Conservation (phyloP, 2,113 vertebrate genomes). For the Daboia siamensis region DNA sequence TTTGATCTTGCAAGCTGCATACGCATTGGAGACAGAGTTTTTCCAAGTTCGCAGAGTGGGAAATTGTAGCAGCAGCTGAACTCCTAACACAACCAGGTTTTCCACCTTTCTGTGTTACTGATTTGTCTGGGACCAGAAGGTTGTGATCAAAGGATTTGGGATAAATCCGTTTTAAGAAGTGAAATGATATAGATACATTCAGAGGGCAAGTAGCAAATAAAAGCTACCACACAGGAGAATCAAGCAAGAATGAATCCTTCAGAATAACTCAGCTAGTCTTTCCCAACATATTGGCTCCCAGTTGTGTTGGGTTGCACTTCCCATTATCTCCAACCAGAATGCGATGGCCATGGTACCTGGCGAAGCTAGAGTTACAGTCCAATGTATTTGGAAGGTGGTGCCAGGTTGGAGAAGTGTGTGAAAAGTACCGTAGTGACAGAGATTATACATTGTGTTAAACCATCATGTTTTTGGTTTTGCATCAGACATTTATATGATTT, state of each 20-base stretch:
- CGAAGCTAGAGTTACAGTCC: neutral
- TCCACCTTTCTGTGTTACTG: neutral
- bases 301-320: neutral
- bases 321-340: neutral
- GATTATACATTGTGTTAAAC: neutral
- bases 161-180: neutral
- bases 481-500: neutral
- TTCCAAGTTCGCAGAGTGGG: slow-evolving; percentile 44
- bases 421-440: neutral
- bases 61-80: slow-evolving; percentile 34
- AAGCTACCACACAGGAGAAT: neutral
- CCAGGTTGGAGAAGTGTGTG: neutral
- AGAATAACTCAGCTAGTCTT: neutral
- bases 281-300: neutral
- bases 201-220: neutral
- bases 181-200: neutral
- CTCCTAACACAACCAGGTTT: slow-evolving; percentile 2
- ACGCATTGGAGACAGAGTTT: slow-evolving; percentile 17
- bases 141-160: neutral
- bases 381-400: neutral
- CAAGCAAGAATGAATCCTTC: neutral
- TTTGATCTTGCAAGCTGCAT: slow-evolving; percentile 11
- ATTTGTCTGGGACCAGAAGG: neutral
- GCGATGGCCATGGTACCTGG: neutral
- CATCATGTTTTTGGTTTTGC: neutral